Base-by-base conservation (phyloP, 2,113 vertebrate genomes). In the Halichoerus grypus region DNA sequence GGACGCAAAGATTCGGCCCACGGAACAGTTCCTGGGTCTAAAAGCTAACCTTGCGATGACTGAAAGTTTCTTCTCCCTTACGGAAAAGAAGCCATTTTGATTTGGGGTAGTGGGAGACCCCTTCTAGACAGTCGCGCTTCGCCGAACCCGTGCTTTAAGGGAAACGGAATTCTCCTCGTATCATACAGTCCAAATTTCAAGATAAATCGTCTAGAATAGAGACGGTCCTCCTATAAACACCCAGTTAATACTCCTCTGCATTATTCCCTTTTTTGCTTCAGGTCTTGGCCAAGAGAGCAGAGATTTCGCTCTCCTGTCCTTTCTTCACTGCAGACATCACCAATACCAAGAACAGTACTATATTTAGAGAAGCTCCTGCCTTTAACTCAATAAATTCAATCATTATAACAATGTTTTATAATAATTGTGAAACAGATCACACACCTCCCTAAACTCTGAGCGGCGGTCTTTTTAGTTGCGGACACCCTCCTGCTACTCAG, bases 371-470 rank as follows among this genome's bases (percentile, higher is more conserved):
- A 21, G 36, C 24, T 83, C 65, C 28, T 67, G 59, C 59, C 74
- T 97, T 92, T 71, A 91, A 59, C 15, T 4, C 42, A 55, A 36
- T 67, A 87, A 63, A 82, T 5, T 88, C 67, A 69, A 63, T 90
- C 79, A 31, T 21, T 53, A 3, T 65, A 80, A 49, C 57, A 55
- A 7, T 59, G 42, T 87, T 91, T 80, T 28, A 11, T 84, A 61
- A 80, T 55, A 42, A 31, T 33, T 82, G 63, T 87, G 83, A 92
- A 88, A 94, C 24, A 31, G 39, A 26, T 82, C n/a, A 65, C 82
- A 49, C 82, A 49, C 24, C 65, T 96, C 82, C 55, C 84, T 69
- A 55, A 92, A 94, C 39, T 96, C 86, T 92, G 80, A 74, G 26
- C 63, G n/a, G 79, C 72, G 31, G 67, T 81, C 85, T 92, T 96